A percentile compares a stretch with the other conserved stretches of the same genome.
Conservation (phyloP, 2,888 invertebrate species). For the Cheilosia impressa region DNA sequence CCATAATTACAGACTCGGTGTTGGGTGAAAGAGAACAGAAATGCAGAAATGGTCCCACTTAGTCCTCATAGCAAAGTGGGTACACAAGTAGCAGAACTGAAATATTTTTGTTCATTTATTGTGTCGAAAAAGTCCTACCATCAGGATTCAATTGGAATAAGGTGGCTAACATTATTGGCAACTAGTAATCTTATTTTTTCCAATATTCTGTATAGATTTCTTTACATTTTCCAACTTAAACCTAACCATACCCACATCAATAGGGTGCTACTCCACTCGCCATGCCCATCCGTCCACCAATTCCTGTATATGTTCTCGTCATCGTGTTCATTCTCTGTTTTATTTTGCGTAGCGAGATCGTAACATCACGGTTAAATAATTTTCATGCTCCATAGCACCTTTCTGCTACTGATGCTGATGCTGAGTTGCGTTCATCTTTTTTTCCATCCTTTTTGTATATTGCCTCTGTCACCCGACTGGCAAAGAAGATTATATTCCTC, state of each 20-base stretch:
- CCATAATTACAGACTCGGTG: too few species aligned
- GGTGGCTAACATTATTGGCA: too few species aligned
- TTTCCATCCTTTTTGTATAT: not conserved
- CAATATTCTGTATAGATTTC: too few species aligned
- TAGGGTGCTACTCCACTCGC: conserved; percentile 38
- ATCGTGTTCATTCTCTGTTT: conserved; percentile 48
- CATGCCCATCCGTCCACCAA: not conserved
- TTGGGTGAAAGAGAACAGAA: too few species aligned
- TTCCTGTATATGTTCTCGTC: conserved; percentile 28
- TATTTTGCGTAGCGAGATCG: conserved; percentile 76
- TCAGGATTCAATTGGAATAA: too few species aligned
- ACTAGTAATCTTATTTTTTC: too few species aligned
- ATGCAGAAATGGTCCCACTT: too few species aligned
- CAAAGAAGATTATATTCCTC: conserved; percentile 69
- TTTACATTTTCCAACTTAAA: too few species aligned
- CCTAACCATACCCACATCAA: not conserved
- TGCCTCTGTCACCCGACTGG: conserved; percentile 41
- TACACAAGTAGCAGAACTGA: too few species aligned
- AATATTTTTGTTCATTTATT: too few species aligned
- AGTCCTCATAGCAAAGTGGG: too few species aligned
- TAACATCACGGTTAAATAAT: conserved; percentile 83
- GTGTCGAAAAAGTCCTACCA: too few species aligned
- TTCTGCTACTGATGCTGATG: conserved; percentile 74
- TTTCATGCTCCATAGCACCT: conserved; percentile 81
- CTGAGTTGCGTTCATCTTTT: conserved; percentile 43